Evolutionary conservation across 2,888 invertebrate species (phyloP), one percentile per base, ranked within the genome.

Genomic region (Erannis defoliaria): DNA sequence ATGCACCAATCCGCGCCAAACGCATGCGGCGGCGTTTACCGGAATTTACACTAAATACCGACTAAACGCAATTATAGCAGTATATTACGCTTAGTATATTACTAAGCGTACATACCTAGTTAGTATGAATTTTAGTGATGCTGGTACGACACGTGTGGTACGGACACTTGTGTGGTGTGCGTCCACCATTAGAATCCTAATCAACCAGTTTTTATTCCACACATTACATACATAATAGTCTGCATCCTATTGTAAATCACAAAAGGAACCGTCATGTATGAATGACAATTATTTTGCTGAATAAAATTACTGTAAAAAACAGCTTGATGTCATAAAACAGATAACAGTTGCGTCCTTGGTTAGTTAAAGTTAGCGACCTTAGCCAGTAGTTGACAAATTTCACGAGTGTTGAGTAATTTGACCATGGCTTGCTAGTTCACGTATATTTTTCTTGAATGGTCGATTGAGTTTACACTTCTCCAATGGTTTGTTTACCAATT

Each of bases 311-410:
- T 23, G 40, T 40, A 43, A 51, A 51, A 49, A 61, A 37, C 65
- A 40, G 49, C 26, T 55, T 64, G 66, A 68, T 74, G 72, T 63
- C 59, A 61, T 64, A 63, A 14, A 26, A 61, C 49, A 67, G 55
- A 69, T 66, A 69, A 65, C 46, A 38, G 66, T 62, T 48, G 53
- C 67, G 71, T 64, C 76, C 78, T 74, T 75, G 76, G 67, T 64
- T 72, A 38, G 50, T 58, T 48, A 48, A 70, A 69, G 65, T 62
- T 67, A 61, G 60, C 67, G 62, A 67, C 71, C 63, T 70, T 68
- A 70, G 50, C 67, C 56, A 62, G 68, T 46, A 53, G 65, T 74
- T 76, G 74, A 73, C 71, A 72, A 73, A 75, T 77, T 70, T 75
- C 66, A 72, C 66, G 75, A 77, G 59, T 62, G 62, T 72, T 71